A percentile compares a stretch with the other conserved stretches of the same genome.
phyloP scores from a whole-genome alignment of 2,888 invertebrate species.

The Mythimna pallens region DNA sequence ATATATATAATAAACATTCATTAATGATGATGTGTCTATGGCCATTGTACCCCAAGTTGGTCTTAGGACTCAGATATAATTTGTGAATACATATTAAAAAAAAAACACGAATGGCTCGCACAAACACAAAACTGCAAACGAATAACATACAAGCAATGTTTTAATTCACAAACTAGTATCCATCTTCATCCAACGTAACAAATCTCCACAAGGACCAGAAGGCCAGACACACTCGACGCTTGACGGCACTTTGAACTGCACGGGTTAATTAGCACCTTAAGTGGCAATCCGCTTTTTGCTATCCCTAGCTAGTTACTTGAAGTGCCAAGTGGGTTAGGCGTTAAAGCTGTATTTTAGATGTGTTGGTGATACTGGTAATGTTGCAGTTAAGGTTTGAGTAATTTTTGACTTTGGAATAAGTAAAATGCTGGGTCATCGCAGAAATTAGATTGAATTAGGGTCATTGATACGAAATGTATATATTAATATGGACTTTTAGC shows the following conservation, averaged over 20 bases:
- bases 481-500: too few species aligned
- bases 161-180: conserved; percentile 7
- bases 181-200: conserved; percentile 28
- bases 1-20: too few species aligned
- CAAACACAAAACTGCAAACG: neutral
- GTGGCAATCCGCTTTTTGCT: conserved; percentile 65
- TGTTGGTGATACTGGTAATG: conserved; percentile 2
- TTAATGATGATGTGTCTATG: too few species aligned
- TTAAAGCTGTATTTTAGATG: conserved; percentile 22
- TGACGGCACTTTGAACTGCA: conserved; percentile 61
- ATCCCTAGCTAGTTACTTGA: conserved; percentile 52
- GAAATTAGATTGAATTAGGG: too few species aligned
- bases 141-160: neutral
- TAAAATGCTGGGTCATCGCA: neutral
- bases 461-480: too few species aligned
- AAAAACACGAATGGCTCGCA: neutral
- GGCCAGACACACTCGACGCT: conserved; percentile 64
- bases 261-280: conserved; percentile 65
- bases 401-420: neutral
- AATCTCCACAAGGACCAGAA: conserved; percentile 44
- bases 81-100: neutral
- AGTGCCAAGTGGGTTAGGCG: conserved; percentile 54
- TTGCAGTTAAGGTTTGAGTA: neutral
- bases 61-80: too few species aligned
- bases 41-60: too few species aligned